Base-by-base conservation (phyloP, 2,113 vertebrate genomes). In the Corythornis vintsioides region DNA sequence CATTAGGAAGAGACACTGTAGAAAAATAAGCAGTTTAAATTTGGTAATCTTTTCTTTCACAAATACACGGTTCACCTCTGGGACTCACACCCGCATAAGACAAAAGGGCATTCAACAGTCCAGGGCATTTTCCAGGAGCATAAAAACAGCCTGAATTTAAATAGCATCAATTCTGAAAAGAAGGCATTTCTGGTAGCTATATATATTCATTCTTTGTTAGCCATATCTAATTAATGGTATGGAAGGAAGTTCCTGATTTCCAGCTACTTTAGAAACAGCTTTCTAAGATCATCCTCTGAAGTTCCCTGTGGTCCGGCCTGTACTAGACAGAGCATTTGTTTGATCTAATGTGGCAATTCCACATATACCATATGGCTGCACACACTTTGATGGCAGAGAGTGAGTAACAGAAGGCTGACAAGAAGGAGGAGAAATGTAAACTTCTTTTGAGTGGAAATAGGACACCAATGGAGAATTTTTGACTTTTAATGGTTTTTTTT, bases 1-100 rank as follows among this genome's bases (percentile, higher is more conserved):
- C 38, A 45, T 74, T 88, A 88, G 57, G 74, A 85, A 15, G 11
- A 89, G 33, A 24, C 6, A 2, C 57, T 86, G 29, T 42, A 78
- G 57, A 48, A 88, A 75, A 93, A 86, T 47, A 65, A 83, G 43
- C 47, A 26, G 52, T 61, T 89, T 86, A 66, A 95, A 79, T 60
- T 25, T 52, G n/a, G 15, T 83, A 18, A 57, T 75, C 15, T 82
- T 92, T 79, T 83, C 56, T 56, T 70, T 86, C 64, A 87, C n/a
- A 76, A 80, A 85, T 28, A 75, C 17, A 4, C 0, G 3, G 45
- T 80, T 92, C 38, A 66, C 66, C 31, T 61, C 42, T 59, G 60
- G 7, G 65, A 55, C 43, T 86, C 45, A 82, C 50, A 43, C 17
- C 40, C 35, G 65, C 9, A 28, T 53, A 65, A 84, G 61, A 40